Percentiles rank a stretch among this genome's conserved stretches.
Conservation (phyloP, 2,797 vertebrate genomes). For the Sitta carolinensis region DNA sequence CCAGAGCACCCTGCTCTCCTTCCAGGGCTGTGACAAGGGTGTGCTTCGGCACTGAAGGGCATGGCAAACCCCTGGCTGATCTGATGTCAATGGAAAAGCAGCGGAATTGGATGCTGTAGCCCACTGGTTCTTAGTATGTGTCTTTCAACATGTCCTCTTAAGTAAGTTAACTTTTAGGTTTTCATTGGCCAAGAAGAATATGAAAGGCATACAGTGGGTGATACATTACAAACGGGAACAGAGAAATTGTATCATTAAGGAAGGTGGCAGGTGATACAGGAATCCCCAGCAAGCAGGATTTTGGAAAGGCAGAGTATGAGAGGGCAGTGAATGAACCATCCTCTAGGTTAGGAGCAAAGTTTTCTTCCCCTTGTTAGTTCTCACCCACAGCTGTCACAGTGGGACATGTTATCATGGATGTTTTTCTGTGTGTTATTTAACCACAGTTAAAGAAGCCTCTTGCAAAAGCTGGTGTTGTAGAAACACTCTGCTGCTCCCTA, state of each 20-base stretch:
- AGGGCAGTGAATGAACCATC: background rate
- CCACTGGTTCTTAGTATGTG: fast-evolving
- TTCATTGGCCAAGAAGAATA: background rate
- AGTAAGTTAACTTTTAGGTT: background rate
- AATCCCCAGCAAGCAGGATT: background rate
- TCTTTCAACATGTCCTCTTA: background rate
- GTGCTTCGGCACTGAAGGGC: fast-evolving
- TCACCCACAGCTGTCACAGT: background rate
- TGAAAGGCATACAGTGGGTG: background rate
- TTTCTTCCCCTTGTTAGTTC: background rate
- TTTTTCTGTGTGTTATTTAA: background rate
- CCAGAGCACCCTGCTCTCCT: fast-evolving
- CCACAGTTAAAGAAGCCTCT: background rate
- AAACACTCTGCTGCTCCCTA: background rate
- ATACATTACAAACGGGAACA: background rate
- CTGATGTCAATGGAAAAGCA: background rate
- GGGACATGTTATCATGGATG: fast-evolving
- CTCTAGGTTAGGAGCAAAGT: background rate
- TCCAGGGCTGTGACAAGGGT: fast-evolving
- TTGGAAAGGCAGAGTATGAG: background rate
- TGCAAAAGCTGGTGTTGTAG: background rate
- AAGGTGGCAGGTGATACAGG: background rate
- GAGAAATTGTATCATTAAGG: background rate
- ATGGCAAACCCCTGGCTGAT: background rate
- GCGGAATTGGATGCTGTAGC: background rate